Evolutionary conservation across 2,113 vertebrate genomes (phyloP).

Genomic region (Brienomyrus brachyistius): DNA sequence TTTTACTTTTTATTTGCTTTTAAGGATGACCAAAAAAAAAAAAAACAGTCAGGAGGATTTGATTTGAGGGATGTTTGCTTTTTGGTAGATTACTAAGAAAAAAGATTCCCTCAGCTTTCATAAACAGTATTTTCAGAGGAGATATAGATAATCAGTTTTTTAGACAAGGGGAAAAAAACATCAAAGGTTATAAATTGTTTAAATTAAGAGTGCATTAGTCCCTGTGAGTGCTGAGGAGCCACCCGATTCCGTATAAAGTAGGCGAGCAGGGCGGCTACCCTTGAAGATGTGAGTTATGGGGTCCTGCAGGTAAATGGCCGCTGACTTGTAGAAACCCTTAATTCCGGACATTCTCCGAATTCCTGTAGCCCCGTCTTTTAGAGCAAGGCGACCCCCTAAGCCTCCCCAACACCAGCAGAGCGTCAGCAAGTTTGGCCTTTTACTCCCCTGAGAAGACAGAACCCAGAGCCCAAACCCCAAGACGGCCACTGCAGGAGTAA

Average conservation of each 20-base stretch:
- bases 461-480: background rate
- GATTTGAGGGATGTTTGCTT: background rate
- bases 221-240: background rate
- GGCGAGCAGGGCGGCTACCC: background rate
- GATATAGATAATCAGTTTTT: background rate
- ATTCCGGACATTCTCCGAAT: background rate
- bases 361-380: background rate
- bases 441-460: background rate
- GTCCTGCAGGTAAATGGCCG: background rate
- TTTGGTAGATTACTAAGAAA: background rate
- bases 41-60: background rate
- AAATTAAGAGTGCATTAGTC: background rate
- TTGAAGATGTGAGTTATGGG: background rate
- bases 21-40: background rate
- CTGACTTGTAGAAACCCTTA: background rate
- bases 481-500: background rate
- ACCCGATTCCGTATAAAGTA: background rate
- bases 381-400: background rate
- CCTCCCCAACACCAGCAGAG: background rate
- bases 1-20: background rate
- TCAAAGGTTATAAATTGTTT: background rate
- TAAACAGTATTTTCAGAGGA: background rate
- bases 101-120: background rate
- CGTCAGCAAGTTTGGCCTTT: background rate
- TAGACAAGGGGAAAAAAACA: background rate